Conservation (phyloP, 2,113 vertebrate genomes). For the Pollachius pollachius region DNA sequence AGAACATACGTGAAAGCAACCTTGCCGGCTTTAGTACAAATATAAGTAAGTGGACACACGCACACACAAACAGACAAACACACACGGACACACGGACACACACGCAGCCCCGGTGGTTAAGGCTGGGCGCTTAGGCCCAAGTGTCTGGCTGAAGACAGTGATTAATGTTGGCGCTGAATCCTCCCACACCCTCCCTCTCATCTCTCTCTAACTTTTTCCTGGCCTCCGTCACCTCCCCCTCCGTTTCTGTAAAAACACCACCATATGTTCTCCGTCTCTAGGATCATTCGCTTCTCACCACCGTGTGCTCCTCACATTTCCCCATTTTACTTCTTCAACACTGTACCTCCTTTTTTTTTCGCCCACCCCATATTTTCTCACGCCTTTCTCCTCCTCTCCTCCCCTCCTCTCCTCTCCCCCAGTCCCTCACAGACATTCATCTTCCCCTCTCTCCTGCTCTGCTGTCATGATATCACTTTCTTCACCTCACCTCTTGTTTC, state of each 20-base stretch:
- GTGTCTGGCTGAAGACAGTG: slow-evolving; percentile 43
- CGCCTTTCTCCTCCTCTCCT: not conserved
- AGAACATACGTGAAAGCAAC: too few species aligned
- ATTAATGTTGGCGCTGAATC: slow-evolving; percentile 54
- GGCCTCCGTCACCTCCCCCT: not conserved
- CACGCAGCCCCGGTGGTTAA: slow-evolving; percentile 40
- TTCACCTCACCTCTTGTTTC: slow-evolving; percentile 25
- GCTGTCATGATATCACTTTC: slow-evolving; percentile 7
- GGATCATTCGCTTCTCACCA: too few species aligned
- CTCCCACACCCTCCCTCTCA: slow-evolving; percentile 20
- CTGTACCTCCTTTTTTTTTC: too few species aligned
- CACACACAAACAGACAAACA: slow-evolving; percentile 14
- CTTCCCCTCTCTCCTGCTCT: not conserved
- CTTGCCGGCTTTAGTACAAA: too few species aligned
- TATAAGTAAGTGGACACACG: not conserved
- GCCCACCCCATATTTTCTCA: not conserved
- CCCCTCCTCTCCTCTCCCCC: not conserved
- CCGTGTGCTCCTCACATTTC: too few species aligned
- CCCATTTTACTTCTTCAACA: too few species aligned
- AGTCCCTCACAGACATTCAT: not conserved
- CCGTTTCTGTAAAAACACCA: not conserved
- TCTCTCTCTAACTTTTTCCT: not conserved
- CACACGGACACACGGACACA: slow-evolving; percentile 34
- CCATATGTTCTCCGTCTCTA: too few species aligned
- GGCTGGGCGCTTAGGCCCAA: slow-evolving; percentile 34